Conservation (phyloP, 2,113 vertebrate species). For the Halichoeres trimaculatus region DNA sequence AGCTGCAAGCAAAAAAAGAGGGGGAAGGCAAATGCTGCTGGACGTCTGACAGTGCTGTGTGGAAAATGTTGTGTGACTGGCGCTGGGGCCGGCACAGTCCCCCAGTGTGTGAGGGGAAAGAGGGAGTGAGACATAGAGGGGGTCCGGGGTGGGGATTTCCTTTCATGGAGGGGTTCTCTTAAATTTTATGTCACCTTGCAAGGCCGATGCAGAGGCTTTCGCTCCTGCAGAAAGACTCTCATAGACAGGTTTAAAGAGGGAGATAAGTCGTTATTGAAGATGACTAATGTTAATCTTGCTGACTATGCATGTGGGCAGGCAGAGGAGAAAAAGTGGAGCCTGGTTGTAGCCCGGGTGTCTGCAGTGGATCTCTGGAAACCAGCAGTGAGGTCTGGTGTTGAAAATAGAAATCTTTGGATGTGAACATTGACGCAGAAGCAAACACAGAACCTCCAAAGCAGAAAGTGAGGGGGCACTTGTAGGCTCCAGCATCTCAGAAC, state of each 20-base stretch:
- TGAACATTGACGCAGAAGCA: constrained; percentile 23
- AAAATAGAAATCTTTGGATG: constrained; percentile 29
- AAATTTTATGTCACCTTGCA: constrained; percentile 28
- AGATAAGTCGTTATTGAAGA: constrained; percentile 9
- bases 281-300: constrained; percentile 26
- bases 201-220: not conserved
- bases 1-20: constrained; percentile 43
- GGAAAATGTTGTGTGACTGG: constrained; percentile 81
- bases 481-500: constrained; percentile 37
- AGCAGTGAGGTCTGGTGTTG: constrained; percentile 16
- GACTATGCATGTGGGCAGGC: constrained; percentile 25
- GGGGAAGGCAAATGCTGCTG: constrained; percentile 72
- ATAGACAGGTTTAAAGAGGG: constrained; percentile 5
- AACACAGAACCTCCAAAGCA: constrained; percentile 32
- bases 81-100: constrained; percentile 67
- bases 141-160: constrained; percentile 68
- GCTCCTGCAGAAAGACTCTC: not conserved
- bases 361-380: constrained; percentile 26
- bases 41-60: constrained; percentile 66
- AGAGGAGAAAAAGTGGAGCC: constrained; percentile 20
- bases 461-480: constrained; percentile 27
- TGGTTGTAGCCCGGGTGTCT: constrained; percentile 15
- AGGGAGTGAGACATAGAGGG: constrained; percentile 29
- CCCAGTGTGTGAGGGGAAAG: constrained; percentile 71
- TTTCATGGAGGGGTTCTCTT: constrained; percentile 66